Evolutionary conservation across 2,113 vertebrate species (phyloP), one percentile per base, ranked within the genome.

Genomic region (Uropsilus gracilis): DNA sequence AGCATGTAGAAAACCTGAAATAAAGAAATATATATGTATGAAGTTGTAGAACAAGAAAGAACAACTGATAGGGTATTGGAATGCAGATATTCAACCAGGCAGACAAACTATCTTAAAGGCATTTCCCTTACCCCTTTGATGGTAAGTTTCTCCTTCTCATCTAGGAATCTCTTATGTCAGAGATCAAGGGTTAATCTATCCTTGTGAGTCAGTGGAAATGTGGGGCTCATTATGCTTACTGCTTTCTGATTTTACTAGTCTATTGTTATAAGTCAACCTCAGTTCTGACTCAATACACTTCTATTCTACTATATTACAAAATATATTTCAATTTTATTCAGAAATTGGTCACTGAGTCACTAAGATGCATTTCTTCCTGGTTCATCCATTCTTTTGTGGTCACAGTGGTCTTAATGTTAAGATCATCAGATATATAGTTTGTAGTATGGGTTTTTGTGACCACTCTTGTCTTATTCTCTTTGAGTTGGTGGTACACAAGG

Each of bases 231-330:
- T 17, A 30, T 90, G n/a, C n/a, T 5, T 6, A 30, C 0, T 68
- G 68, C 86, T 88, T 76, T 88, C 57, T 46, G 77, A 91, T 68
- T 91, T 69, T 77, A 8, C 69, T 68, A n/a, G 30, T 48, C 37
- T 89, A 8, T 76, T 44, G 53, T 89, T 86, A 46, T 6, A 89
- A 20, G 39, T n/a, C 48, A 94, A 72, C 59, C 68, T 95, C 68
- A 80, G n/a, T 26, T 92, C 24, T 95, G 83, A 96, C 48, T 91
- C 66, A 78, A 22, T 22, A 85, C 18, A 46, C n/a, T 92, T 80
- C 61, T n/a, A 48, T 80, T 80, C 61, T n/a, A 48, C 76, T 69
- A 34, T 50, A 46, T 84, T 94, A 69, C 73, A 68, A 81, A 64
- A 68, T 53, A 53, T 55, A 85, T 85, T 91, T 93, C 55, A 93